phyloP scores from a whole-genome alignment of 2,888 invertebrate genomes.

The Prosopocoilus inquinatus region DNA sequence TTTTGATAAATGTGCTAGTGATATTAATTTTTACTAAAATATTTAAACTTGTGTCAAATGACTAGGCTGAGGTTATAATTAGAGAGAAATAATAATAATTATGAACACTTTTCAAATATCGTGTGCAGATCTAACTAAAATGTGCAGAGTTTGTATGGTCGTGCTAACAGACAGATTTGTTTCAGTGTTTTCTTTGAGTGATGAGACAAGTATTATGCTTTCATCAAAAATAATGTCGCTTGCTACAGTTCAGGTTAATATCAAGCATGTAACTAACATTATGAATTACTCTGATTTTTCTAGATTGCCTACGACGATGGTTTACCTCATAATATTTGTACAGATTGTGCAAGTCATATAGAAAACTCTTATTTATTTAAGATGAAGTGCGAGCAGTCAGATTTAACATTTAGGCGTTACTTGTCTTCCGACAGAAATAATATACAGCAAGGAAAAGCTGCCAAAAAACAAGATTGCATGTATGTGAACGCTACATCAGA shows the following conservation, averaged over 20 bases:
- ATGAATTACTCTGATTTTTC: constrained; percentile 1
- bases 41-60: no score
- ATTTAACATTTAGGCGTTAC: constrained; percentile 24
- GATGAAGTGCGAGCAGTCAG: constrained; percentile 31
- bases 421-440: constrained; percentile 12
- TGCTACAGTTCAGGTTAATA: constrained; percentile 30
- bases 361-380: constrained; percentile 31
- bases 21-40: no score
- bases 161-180: constrained; percentile 21
- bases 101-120: no score
- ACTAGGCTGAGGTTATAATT: no score
- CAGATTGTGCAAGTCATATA: constrained; percentile 26
- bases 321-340: constrained; percentile 28
- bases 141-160: constrained; percentile 32
- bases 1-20: no score
- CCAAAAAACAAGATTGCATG: no score
- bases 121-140: constrained; percentile 24
- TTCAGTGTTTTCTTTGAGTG: constrained; percentile 20
- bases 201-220: constrained; percentile 12
- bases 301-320: constrained; percentile 32
- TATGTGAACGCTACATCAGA: background rate
- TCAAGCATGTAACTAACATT: background rate
- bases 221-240: constrained; percentile 31
- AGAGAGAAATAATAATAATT: no score
- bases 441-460: no score